Percentiles rank a stretch among this genome's conserved stretches.
Conservation (phyloP, 2,888 invertebrate species). For the Drosophila helvetica region DNA sequence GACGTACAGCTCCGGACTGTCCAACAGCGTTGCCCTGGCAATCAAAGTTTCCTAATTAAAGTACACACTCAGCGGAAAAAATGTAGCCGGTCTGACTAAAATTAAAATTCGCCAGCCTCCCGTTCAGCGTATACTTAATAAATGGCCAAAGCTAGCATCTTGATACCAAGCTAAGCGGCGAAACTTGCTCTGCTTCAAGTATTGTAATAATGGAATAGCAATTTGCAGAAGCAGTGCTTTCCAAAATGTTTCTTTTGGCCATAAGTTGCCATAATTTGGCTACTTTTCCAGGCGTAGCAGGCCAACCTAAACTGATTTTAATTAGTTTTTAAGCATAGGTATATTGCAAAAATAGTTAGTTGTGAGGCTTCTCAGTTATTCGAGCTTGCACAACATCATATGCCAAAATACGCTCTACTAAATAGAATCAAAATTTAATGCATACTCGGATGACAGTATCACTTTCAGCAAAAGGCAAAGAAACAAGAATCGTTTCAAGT, state of each 20-base stretch:
- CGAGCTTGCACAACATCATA: no score
- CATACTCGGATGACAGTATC: no score
- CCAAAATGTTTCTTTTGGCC: not conserved
- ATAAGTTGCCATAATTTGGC: not conserved
- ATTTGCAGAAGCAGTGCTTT: not conserved
- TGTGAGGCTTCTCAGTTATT: no score
- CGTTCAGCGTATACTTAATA: no score
- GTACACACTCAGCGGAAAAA: conserved; percentile 37
- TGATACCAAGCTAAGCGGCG: conserved; percentile 1
- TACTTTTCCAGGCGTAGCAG: not conserved
- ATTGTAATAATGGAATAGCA: not conserved
- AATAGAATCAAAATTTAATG: no score
- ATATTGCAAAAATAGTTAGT: no score
- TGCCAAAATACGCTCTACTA: no score
- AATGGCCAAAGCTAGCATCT: conserved; percentile 3
- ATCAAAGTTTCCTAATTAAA: conserved; percentile 70
- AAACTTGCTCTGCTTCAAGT: not conserved
- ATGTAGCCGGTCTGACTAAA: conserved; percentile 29
- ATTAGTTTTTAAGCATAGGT: no score
- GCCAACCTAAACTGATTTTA: not conserved
- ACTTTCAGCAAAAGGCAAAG: no score
- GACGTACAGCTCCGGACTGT: conserved; percentile 30
- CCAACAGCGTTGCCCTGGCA: conserved; percentile 48
- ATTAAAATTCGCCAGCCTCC: not conserved
- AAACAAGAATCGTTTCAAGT: no score